Percentiles rank a stretch among this genome's conserved stretches.
Conservation (phyloP, 1,140 invertebrate genomes). For the Drosophila arawakana region DNA sequence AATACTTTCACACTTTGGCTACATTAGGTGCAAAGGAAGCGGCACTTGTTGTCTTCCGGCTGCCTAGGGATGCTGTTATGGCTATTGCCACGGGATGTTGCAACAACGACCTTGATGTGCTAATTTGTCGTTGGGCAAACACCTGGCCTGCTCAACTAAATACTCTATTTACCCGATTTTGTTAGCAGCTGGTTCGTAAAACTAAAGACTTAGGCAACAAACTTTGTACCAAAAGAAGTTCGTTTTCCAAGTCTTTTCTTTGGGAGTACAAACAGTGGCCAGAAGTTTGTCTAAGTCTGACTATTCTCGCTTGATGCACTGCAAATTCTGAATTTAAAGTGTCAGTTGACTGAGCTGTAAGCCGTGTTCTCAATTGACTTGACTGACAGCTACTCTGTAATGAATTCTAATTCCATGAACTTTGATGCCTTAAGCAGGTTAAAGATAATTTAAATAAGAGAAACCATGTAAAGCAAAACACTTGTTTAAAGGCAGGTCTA, state of each 20-base stretch:
- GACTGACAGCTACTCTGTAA: background rate
- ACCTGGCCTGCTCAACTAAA: constrained; percentile 40
- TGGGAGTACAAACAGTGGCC: constrained; percentile 14
- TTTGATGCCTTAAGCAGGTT: too few species aligned
- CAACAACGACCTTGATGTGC: constrained; percentile 78
- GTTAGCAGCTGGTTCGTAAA: constrained; percentile 15
- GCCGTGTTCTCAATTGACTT: constrained; percentile 21
- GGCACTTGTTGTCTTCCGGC: constrained; percentile 68
- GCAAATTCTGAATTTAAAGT: constrained; percentile 6
- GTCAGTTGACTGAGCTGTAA: background rate
- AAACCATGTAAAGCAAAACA: too few species aligned
- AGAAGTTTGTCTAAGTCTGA: background rate
- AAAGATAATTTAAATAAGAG: too few species aligned
- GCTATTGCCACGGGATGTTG: constrained; percentile 3
- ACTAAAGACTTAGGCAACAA: constrained; percentile 64
- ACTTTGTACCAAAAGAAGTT: constrained; percentile 48
- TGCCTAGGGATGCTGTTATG: constrained; percentile 37
- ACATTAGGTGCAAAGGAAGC: constrained; percentile 34
- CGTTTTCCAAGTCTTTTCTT: constrained; percentile 67
- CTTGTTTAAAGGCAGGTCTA: too few species aligned
- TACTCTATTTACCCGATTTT: constrained; percentile 13
- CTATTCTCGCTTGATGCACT: background rate
- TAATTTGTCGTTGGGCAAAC: constrained; percentile 68
- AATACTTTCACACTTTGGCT: constrained; percentile 75
- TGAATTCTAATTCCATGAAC: background rate